phyloP scores from a whole-genome alignment of 2,113 vertebrate genomes.

The Oryzias javanicus region DNA sequence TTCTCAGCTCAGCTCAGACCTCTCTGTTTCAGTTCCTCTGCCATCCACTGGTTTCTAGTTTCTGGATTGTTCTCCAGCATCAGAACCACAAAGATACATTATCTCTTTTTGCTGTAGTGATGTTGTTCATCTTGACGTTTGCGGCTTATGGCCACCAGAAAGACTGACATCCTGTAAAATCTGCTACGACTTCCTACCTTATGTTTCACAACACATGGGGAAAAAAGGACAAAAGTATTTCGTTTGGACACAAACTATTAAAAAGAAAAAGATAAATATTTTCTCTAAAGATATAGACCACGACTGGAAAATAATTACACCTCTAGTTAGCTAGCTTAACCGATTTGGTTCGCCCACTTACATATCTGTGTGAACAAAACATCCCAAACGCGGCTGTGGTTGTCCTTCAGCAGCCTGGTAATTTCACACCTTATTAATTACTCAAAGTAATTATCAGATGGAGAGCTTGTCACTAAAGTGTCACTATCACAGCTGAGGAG shows the following conservation, averaged over 20 bases:
- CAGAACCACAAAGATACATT: slow-evolving; percentile 38
- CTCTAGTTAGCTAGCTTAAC: neutral
- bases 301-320: neutral
- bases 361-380: too few relatives aligned
- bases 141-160: neutral
- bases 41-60: slow-evolving; percentile 46
- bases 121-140: neutral
- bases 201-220: too few relatives aligned
- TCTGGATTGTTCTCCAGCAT: slow-evolving; percentile 25
- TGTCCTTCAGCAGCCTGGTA: slow-evolving; percentile 8
- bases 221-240: too few relatives aligned
- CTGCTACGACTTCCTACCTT: too few relatives aligned
- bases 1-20: slow-evolving; percentile 15
- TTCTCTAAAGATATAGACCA: slow-evolving; percentile 9
- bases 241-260: too few relatives aligned
- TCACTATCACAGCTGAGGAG: slow-evolving; percentile 34
- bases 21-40: slow-evolving; percentile 39
- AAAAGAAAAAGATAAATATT: neutral
- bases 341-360: too few relatives aligned
- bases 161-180: too few relatives aligned
- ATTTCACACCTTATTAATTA: slow-evolving; percentile 51
- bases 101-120: slow-evolving; percentile 11
- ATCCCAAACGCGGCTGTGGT: too few relatives aligned
- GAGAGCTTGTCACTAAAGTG: slow-evolving; percentile 56
- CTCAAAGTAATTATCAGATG: slow-evolving; percentile 55